Base-by-base conservation (phyloP, 1,140 invertebrate genomes). In the Halesus radiatus region DNA sequence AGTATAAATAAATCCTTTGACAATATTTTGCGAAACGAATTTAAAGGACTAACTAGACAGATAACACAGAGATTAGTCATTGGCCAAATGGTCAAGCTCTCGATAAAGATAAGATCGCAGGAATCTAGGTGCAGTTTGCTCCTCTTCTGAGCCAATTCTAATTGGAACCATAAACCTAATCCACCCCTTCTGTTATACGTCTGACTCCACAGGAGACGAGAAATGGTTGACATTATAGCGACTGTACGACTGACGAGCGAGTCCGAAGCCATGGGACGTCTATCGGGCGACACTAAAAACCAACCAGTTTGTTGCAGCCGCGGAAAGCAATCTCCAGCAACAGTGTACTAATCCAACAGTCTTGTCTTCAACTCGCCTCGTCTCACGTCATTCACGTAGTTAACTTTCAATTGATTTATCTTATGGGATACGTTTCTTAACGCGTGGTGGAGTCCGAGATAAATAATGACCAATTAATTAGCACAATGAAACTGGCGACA, bases 351-450 rank as follows among this genome's bases (percentile, higher is more conserved):
- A 13, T 45, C 37, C 37, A 45, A 45, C 58, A 60, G 20, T 60
- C 32, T 68, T 32, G 18, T 37, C 32, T 68, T 37, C 68, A 26
- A 22, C 68, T 53, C 45, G 23, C 15, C 26, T 50, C 26, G 50
- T 72, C 37, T 53, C 50, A 3, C 20, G 18, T 72, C 45, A 66
- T 66, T 29, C 62, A n/a, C n/a, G 18, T 26, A 50, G 45, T 53
- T 23, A 72, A 53, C 45, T 72, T 53, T 72, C 45, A 72, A 72
- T 72, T 72, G 68, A 53, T 72, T 72, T 72, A 72, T 72, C 20
- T 53, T 54, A 72, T 72, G 20, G 23, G 8, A 16, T 22, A 10
- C 68, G 20, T 60, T 60, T 13, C 58, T 15, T 29, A 66, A 66
- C 62, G 18, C 22, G 62, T 15, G 62, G 23, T 66, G 13, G 15